Evolutionary conservation across 2,113 vertebrate species (phyloP).

Genomic region (Suncus etruscus): DNA sequence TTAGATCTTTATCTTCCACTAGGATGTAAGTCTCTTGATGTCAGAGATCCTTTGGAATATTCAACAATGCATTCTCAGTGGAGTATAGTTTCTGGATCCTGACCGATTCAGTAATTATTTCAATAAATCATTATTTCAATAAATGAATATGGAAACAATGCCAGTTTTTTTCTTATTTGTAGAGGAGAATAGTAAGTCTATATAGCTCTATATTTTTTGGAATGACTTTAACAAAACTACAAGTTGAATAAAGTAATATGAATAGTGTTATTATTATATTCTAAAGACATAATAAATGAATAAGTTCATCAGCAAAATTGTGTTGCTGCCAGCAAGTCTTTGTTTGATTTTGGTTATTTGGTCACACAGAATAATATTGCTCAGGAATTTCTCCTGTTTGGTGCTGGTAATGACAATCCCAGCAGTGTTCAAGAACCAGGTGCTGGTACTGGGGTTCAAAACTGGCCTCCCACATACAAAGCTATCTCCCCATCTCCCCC

Average conservation of each 20-base stretch:
- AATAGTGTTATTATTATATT: neutral
- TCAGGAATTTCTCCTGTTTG: too few species aligned
- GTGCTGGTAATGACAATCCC: too few species aligned
- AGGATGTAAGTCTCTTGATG: neutral
- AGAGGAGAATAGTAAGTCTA: neutral
- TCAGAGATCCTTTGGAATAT: neutral
- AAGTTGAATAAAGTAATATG: neutral
- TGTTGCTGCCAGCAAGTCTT: neutral
- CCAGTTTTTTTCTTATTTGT: neutral
- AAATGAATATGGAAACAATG: neutral
- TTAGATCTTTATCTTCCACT: neutral
- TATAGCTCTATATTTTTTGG: constrained; percentile 31
- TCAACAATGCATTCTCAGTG: neutral
- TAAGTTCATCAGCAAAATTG: neutral
- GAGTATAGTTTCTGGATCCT: neutral
- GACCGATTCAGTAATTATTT: neutral
- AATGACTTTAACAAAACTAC: neutral
- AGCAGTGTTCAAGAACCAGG: too few species aligned
- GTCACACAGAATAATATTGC: too few species aligned
- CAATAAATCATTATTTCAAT: neutral
- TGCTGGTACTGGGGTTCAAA: too few species aligned
- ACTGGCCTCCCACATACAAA: too few species aligned
- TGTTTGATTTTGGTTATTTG: too few species aligned
- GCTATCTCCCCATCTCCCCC: too few species aligned
- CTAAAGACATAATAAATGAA: neutral